These are phyloP conservation scores for Pterocles burchelli DNA, from an alignment of 2,113 vertebrate genomes.

Conservation along the genomic window DNA sequence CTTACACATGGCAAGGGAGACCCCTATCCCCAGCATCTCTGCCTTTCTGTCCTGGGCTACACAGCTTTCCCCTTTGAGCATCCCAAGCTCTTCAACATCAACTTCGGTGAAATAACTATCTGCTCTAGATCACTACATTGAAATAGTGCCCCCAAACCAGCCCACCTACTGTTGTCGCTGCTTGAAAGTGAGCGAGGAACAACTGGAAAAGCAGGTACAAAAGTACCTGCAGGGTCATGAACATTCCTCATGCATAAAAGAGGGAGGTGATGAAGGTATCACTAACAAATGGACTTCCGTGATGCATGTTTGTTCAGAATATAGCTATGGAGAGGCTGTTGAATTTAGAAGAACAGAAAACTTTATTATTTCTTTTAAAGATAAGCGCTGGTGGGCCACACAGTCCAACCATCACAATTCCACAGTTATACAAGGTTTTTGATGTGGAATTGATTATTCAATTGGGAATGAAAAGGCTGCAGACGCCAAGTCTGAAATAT, in stretches of 20 bases:
- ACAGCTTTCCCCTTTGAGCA: not conserved
- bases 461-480: not conserved
- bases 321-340: not conserved
- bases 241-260: not conserved
- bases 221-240: fast-evolving
- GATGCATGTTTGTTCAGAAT: not conserved
- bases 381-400: not conserved
- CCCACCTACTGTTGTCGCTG: not conserved
- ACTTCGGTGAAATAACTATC: not conserved
- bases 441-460: not conserved
- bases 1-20: fast-evolving
- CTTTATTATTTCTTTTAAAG: not conserved
- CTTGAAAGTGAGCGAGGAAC: not conserved
- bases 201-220: not conserved
- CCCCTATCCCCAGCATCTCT: not conserved
- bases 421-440: not conserved
- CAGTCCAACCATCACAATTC: not conserved
- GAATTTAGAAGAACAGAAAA: not conserved
- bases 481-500: not conserved
- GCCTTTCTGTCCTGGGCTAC: not conserved
- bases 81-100: not conserved
- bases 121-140: not conserved
- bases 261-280: not conserved
- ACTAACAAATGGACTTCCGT: fast-evolving
- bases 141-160: not conserved